phyloP scores from a whole-genome alignment of 2,888 invertebrate genomes.

The Lasius fuliginosus region DNA sequence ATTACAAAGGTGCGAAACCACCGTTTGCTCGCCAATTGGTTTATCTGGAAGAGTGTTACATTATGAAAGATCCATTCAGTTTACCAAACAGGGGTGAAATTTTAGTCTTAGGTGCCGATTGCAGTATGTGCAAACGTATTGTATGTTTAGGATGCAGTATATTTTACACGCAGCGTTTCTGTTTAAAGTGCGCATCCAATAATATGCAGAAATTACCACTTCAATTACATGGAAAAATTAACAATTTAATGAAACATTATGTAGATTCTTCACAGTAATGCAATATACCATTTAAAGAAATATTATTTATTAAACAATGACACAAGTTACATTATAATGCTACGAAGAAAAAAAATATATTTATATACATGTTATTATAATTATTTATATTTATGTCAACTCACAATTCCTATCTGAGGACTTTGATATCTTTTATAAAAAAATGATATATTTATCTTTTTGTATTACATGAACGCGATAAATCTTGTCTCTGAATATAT shows the following conservation, averaged over 20 bases:
- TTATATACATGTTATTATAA: conserved; percentile 18
- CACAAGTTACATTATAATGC: conserved; percentile 11
- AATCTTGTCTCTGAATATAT: background rate
- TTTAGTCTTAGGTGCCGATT: conserved; percentile 92
- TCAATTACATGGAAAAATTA: conserved; percentile 90
- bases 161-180: conserved; percentile 92
- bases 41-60: conserved; percentile 91
- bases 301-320: background rate
- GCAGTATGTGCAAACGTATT: conserved; percentile 89
- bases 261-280: conserved; percentile 58
- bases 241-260: conserved; percentile 79
- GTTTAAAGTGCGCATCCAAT: conserved; percentile 90
- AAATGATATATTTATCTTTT: background rate
- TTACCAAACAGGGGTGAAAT: conserved; percentile 92
- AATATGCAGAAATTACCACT: conserved; percentile 89
- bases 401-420: background rate
- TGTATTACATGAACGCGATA: background rate
- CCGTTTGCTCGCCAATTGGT: conserved; percentile 91
- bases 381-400: background rate
- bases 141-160: conserved; percentile 94
- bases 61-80: conserved; percentile 95
- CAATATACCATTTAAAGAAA: background rate
- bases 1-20: conserved; percentile 92
- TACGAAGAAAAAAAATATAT: background rate
- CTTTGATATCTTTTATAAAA: background rate